These are phyloP conservation scores for Myoxocephalus aenaeus DNA, from an alignment of 2,797 vertebrate species.

Conservation along the genomic window DNA sequence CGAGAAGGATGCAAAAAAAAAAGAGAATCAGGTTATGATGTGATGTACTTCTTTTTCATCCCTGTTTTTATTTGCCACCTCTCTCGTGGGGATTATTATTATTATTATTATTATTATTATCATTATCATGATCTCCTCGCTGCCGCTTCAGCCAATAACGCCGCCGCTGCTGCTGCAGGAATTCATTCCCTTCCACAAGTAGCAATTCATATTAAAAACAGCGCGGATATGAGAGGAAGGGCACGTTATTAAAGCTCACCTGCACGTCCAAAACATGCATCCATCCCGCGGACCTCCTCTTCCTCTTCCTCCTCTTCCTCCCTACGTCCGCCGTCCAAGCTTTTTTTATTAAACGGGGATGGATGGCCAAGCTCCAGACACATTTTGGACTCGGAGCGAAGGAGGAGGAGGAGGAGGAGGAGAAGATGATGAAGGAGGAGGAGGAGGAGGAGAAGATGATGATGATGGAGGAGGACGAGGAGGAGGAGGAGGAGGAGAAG, in stretches of 20 bases:
- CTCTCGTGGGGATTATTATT: constrained; percentile 75
- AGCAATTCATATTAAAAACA: constrained; percentile 83
- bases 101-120: neutral
- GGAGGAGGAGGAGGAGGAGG: constrained; percentile 35
- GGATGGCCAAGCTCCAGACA: constrained; percentile 53
- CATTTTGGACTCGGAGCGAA: constrained; percentile 49
- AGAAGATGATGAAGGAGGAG: constrained; percentile 38
- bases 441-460: constrained; percentile 42
- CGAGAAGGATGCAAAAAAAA: constrained; percentile 25
- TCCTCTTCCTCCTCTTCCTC: constrained; percentile 19
- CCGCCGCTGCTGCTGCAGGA: constrained; percentile 45
- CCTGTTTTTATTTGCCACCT: constrained; percentile 77
- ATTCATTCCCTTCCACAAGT: constrained; percentile 72
- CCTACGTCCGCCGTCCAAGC: neutral
- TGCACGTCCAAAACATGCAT: constrained; percentile 5
- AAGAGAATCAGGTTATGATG: constrained; percentile 65
- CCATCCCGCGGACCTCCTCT: constrained; percentile 12
- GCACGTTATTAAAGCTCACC: constrained; percentile 76
- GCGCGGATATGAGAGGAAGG: constrained; percentile 72
- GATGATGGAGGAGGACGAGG: constrained; percentile 43
- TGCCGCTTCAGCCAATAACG: constrained; percentile 77
- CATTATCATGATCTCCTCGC: neutral
- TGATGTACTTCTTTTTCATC: constrained; percentile 72
- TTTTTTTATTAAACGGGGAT: constrained; percentile 75
- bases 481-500: constrained; percentile 46